A percentile compares a stretch with the other conserved stretches of the same genome.
Evolutionary conservation across 2,113 vertebrate species (phyloP).

Genomic region (Muntiacus muntjak): DNA sequence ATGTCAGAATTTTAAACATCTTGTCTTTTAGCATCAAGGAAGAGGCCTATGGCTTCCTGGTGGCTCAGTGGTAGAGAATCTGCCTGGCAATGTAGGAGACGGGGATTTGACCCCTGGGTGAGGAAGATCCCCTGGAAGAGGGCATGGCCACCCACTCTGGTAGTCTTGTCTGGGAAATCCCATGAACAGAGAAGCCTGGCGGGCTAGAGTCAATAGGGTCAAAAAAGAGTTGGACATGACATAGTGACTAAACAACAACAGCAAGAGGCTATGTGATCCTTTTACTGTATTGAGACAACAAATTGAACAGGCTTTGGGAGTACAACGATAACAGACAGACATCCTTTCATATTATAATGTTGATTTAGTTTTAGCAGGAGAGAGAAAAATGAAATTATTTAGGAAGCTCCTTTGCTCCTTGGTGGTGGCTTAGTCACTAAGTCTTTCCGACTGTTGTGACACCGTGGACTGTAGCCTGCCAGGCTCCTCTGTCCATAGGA

Average conservation of each 20-base stretch:
- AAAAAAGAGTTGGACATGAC: no score
- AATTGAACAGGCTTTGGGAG: not conserved
- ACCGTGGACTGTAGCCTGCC: not conserved
- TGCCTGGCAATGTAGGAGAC: no score
- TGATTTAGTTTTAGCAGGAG: constrained; percentile 5
- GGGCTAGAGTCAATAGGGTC: no score
- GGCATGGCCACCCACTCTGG: no score
- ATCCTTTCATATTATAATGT: not conserved
- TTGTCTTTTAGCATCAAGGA: not conserved
- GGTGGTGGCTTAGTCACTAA: not conserved
- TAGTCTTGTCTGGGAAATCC: no score
- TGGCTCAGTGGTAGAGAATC: no score
- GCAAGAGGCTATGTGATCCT: not conserved
- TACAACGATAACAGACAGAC: not conserved
- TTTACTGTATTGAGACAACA: not conserved
- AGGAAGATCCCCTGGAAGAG: no score
- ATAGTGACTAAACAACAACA: no score
- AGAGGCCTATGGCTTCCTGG: not conserved
- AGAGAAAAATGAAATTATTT: not conserved
- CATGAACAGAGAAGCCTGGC: no score
- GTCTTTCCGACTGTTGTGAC: not conserved
- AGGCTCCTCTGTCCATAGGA: not conserved
- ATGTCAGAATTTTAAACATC: not conserved
- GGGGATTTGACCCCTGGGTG: no score
- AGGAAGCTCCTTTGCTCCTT: not conserved